Base-by-base conservation (phyloP, 2,888 invertebrate genomes). In the Tetragonisca angustula region DNA sequence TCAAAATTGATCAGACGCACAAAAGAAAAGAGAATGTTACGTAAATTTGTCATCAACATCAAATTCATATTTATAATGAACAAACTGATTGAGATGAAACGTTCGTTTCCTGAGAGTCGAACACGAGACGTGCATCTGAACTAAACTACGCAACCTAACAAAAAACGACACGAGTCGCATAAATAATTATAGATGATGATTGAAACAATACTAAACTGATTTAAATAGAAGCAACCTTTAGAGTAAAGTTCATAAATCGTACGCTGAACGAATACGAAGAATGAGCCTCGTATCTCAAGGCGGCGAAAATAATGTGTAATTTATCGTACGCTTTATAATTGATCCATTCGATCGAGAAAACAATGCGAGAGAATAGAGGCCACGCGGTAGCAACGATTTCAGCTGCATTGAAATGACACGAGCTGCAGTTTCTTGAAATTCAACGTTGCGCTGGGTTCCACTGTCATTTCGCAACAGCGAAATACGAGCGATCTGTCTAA, bases 381-480 rank as follows among this genome's bases (percentile, higher is more conserved):
- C 21, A 4, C 15, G 32, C 6, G 3, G 50, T 61, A 13, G 6
- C n/a, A 24, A 70, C 65, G 36, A 56, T 69, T 49, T 43, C 50
- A 36, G 43, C 43, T 54, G 24, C 61, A n/a, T 68, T 36, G n/a
- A 52, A 65, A 67, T 65, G 27, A 65, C 52, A 11, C 15, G 36
- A 21, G 3, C 36, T 21, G 61, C 54, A 54, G 43, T 43, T 43
- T 43, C 43, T 73, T 62, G 67, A 72, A 21, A 73, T 68, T 72
- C 68, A 50, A 5, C 36, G 9, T 36, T 21, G 24, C 81, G 21
- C 6, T 21, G 59, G 54, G 36, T 72, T 72, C n/a, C 67, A 61
- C n/a, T 67, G 54, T 65, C 43, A 70, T 52, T 79, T 67, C 49
- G 19, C 32, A 32, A 54, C 19, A 52, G 43, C 27, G 62, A 54